These are phyloP conservation scores for Brachirus orientalis DNA, from an alignment of 2,113 vertebrate species.

Conservation along the genomic window DNA sequence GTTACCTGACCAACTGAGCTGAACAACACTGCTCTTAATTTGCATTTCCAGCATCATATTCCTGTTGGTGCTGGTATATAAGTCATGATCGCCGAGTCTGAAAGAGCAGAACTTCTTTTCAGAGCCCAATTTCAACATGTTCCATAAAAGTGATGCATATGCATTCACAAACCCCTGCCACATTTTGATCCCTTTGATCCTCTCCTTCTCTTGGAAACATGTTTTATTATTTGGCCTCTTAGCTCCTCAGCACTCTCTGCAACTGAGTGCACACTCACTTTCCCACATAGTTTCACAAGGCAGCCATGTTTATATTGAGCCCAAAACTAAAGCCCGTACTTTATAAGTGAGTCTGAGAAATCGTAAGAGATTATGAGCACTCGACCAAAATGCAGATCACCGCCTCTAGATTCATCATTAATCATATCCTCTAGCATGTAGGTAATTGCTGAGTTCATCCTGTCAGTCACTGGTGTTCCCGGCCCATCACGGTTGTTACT, in stretches of 20 bases:
- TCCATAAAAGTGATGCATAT: conserved; percentile 50
- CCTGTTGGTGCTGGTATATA: conserved; percentile 9
- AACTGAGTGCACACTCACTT: conserved; percentile 8
- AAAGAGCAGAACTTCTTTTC: conserved; percentile 27
- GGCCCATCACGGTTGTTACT: conserved; percentile 23
- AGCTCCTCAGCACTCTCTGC: conserved; percentile 5
- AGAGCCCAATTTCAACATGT: conserved; percentile 23
- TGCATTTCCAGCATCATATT: conserved; percentile 9
- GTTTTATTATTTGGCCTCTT: conserved; percentile 31
- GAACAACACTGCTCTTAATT: conserved; percentile 15
- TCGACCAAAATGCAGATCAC: conserved; percentile 5
- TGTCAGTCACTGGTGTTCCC: conserved; percentile 18
- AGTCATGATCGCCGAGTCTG: conserved; percentile 15
- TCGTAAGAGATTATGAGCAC: conserved; percentile 4
- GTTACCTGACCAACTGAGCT: background rate
- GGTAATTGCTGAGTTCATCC: background rate
- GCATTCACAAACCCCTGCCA: conserved; percentile 40
- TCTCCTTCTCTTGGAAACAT: conserved; percentile 41
- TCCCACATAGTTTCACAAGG: conserved; percentile 4
- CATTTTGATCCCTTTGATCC: conserved; percentile 38
- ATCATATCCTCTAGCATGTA: conserved; percentile 11
- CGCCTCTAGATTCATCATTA: conserved; percentile 15
- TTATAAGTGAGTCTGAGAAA: background rate
- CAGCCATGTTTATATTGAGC: conserved; percentile 6
- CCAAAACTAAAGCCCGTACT: background rate